Percentiles rank a stretch among this genome's conserved stretches.
phyloP scores from a whole-genome alignment of 2,888 invertebrate genomes.

The Ypsolopha scabrella region DNA sequence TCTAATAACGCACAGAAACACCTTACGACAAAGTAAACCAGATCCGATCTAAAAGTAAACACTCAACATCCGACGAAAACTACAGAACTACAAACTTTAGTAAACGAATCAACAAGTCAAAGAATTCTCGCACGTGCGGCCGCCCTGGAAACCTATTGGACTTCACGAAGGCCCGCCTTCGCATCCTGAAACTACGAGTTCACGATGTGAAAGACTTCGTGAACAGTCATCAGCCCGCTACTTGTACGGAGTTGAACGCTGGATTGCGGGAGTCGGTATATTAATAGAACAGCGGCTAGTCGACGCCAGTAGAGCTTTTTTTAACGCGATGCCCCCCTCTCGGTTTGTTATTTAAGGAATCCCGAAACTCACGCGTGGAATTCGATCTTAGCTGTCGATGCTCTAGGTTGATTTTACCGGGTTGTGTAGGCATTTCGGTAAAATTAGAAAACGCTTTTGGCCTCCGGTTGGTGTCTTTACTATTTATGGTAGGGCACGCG shows the following conservation, averaged over 20 bases:
- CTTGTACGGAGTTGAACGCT: not conserved
- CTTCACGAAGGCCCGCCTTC: no score
- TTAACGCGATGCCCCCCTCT: constrained; percentile 3
- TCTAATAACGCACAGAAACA: no score
- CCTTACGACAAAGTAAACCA: no score
- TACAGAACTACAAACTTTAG: no score
- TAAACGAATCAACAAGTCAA: no score
- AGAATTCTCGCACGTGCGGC: no score
- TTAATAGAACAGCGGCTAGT: not conserved
- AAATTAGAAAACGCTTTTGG: constrained; percentile 52
- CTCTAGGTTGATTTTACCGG: constrained; percentile 2
- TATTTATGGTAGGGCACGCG: constrained; percentile 62
- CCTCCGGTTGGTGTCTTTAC: constrained; percentile 46
- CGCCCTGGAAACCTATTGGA: no score
- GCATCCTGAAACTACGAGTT: no score
- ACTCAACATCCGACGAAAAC: no score
- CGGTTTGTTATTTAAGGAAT: constrained; percentile 5
- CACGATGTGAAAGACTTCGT: not conserved
- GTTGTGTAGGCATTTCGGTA: constrained; percentile 30
- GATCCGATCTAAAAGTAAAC: no score
- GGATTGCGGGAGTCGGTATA: not conserved
- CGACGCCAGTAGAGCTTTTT: constrained; percentile 3
- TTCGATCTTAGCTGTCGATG: not conserved
- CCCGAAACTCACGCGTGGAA: not conserved
- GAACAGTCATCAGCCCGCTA: not conserved